These are phyloP conservation scores for Botia almorhae DNA, from an alignment of 2,797 vertebrate species.

Conservation along the genomic window DNA sequence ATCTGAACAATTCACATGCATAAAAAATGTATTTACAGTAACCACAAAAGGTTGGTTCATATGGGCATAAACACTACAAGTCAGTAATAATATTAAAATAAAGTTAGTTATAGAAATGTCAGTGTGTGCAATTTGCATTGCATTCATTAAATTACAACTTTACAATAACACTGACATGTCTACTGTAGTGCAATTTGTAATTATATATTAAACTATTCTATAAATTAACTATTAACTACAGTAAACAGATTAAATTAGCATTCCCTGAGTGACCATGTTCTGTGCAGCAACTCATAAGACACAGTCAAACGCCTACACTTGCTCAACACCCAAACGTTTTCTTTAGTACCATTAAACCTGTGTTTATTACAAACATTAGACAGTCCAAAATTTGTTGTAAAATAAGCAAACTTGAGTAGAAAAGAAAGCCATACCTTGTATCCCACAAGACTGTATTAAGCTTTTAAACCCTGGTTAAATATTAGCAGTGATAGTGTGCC, in stretches of 20 bases:
- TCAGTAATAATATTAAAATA: too few species aligned
- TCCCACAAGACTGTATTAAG: slow-evolving; percentile 34
- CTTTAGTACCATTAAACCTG: background rate
- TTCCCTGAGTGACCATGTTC: background rate
- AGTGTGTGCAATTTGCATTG: too few species aligned
- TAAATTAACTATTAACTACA: background rate
- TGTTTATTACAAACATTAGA: background rate
- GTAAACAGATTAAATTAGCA: background rate
- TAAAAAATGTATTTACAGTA: background rate
- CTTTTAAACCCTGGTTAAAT: slow-evolving; percentile 12
- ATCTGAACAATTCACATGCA: background rate
- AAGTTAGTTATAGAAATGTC: too few species aligned
- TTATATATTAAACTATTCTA: too few species aligned
- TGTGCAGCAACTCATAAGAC: background rate
- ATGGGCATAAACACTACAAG: background rate
- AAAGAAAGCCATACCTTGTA: slow-evolving; percentile 61
- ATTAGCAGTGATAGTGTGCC: slow-evolving; percentile 8
- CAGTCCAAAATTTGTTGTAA: slow-evolving; percentile 17
- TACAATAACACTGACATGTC: background rate
- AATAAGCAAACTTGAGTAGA: slow-evolving; percentile 3
- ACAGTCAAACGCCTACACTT: background rate
- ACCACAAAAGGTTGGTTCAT: background rate
- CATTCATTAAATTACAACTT: background rate
- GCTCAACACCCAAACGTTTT: slow-evolving; percentile 1
- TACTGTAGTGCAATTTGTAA: too few species aligned